Evolutionary conservation across 2,888 invertebrate species (phyloP).

Genomic region (Neria commutata): DNA sequence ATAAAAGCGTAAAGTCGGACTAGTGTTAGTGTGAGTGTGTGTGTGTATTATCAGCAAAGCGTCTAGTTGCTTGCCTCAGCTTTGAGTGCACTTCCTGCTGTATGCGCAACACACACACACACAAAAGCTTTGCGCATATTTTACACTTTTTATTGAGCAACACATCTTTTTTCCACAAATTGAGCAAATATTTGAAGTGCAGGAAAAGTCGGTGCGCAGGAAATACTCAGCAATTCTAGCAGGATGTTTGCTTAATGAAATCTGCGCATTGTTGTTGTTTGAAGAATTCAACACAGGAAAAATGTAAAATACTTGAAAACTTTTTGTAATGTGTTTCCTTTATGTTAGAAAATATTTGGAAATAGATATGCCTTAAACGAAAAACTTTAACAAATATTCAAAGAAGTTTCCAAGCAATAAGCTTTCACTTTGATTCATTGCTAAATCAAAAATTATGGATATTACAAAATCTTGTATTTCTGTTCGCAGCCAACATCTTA

Average conservation of each 20-base stretch:
- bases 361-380: too few relatives aligned
- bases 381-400: too few relatives aligned
- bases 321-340: too few relatives aligned
- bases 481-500: too few relatives aligned
- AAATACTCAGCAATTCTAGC: background rate
- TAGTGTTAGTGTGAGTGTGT: too few relatives aligned
- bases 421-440: background rate
- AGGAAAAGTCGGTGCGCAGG: background rate
- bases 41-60: too few relatives aligned
- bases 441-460: background rate
- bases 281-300: too few relatives aligned
- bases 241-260: constrained; percentile 6
- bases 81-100: background rate
- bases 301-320: too few relatives aligned
- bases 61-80: too few relatives aligned
- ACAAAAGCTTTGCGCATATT: background rate
- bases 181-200: background rate
- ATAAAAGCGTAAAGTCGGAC: too few relatives aligned
- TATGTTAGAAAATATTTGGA: too few relatives aligned
- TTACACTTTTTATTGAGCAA: background rate
- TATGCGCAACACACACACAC: background rate
- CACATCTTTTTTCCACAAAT: background rate
- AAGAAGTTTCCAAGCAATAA: too few relatives aligned
- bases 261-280: background rate
- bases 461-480: background rate